Evolutionary conservation across 37 sponge, comb jelly and placozoan genomes (phyloP), one percentile per base, ranked within the genome.

Genomic region (Hormiphora californensis): DNA sequence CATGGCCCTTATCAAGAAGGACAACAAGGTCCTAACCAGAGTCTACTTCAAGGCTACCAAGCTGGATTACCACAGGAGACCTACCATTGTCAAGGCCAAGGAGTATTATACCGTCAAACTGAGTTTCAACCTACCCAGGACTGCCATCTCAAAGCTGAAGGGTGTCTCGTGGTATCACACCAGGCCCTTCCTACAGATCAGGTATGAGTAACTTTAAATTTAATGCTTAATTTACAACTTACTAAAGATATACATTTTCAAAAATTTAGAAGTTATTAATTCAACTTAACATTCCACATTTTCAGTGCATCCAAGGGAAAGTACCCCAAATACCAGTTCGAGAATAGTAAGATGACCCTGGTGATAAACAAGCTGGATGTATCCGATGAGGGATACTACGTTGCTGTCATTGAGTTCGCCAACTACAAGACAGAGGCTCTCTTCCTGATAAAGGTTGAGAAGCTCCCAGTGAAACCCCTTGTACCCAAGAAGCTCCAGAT

Each of bases 341-440:
- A 57, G 61, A 57, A 57, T 30, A 23, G 27, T 23, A 57, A 57
- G 61, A 57, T 57, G 61, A 57, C 61, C 5, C 61, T 57, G n/a
- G 61, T 57, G 30, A 57, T 57, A 23, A 57, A 57, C 61, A 57
- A 57, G 61, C n/a, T 57, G 61, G 61, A 57, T 57, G 61, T 57
- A 5, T 28, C 30, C 27, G 61, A 57, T 15, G 61, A 57, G 21
- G 61, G 61, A 5, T 57, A 57, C 61, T 57, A 57, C 22, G 61
- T 57, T 21, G 61, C 61, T 5, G 61, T 57, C 27, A 57, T 57
- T 4, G 61, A 57, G 61, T 57, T 57, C 27, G 61, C 61, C n/a
- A 57, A 57, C 61, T 57, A 57, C 61, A 57, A 57, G 27, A 57
- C 61, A 28, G 61, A 57, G 61, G 61, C 61, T 4, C 61, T 57